These are phyloP conservation scores for Ypsolopha scabrella DNA, from an alignment of 2,888 invertebrate species.

Conservation along the genomic window DNA sequence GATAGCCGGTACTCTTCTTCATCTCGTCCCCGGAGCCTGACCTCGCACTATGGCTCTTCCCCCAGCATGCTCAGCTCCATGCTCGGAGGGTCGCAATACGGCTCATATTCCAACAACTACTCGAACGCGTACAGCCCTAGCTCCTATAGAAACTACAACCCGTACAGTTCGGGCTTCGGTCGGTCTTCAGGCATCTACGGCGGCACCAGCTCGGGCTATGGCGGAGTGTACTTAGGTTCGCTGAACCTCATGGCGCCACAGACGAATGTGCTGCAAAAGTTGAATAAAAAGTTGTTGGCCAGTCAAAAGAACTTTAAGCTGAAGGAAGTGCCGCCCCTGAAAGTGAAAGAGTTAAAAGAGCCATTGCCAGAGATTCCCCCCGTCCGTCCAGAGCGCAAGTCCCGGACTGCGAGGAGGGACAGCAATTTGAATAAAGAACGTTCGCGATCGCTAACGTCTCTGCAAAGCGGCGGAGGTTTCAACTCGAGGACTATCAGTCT, in stretches of 20 bases:
- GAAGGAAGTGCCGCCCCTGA: conserved; percentile 47
- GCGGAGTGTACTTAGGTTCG: conserved; percentile 74
- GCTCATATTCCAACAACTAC: conserved; percentile 28
- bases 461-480: conserved; percentile 39
- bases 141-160: conserved; percentile 37
- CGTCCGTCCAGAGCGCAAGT: conserved; percentile 48
- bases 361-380: conserved; percentile 22
- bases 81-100: conserved; percentile 40
- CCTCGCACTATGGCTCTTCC: conserved; percentile 53
- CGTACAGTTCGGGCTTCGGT: conserved; percentile 46
- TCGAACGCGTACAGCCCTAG: conserved; percentile 39
- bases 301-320: conserved; percentile 64
- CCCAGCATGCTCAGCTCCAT: conserved; percentile 42
- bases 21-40: conserved; percentile 52
- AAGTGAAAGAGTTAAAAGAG: conserved; percentile 25
- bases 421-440: conserved; percentile 48
- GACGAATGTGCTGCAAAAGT: conserved; percentile 46
- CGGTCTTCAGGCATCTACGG: conserved; percentile 64
- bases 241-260: conserved; percentile 67
- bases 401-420: conserved; percentile 26
- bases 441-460: conserved; percentile 51
- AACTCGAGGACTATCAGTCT: conserved; percentile 73
- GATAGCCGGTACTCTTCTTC: conserved; percentile 31
- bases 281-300: conserved; percentile 56
- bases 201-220: conserved; percentile 75